Evolutionary conservation across 2,888 invertebrate species (phyloP), one percentile per base, ranked within the genome.

Genomic region (Drosophila quinaria): DNA sequence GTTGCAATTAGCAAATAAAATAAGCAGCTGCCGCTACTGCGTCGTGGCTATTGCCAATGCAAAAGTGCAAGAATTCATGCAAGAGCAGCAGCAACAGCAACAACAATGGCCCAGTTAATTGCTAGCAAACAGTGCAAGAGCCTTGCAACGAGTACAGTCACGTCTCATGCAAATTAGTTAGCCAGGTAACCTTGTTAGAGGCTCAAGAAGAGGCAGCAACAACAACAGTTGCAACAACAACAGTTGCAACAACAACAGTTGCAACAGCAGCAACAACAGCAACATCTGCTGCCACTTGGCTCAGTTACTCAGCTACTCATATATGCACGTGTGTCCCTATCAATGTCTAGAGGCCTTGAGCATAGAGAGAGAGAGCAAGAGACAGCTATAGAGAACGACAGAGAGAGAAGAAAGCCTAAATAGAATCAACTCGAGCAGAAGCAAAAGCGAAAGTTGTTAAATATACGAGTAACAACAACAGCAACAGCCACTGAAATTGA

Each of bases 1-100:
- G 87, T 84, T 89, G 89, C 84, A 84, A 84, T 84, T 84, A 84
- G 84, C 89, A 84, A 89, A 84, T 84, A 84, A 89, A 84, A 84
- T 84, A 84, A 87, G 89, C 84, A 86, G 84, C 78, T 71, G 60
- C 46, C 47, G 75, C 71, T 72, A 67, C 22, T 22, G 22, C 22
- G 22, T 22, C 62, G 77, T 75, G 58, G 68, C 68, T 56, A 75
- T 75, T 78, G 71, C 70, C 81, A 70, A 68, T 66, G 71, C 49
- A 22, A 68, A 70, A 72, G 69, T 70, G 69, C 79, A 71, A 74
- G 64, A 81, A 70, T 67, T 71, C 55, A 13, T 50, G 35, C 56
- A 49, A 49, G 46, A 47, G 25, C 62, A 56, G 4, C 54, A 58
- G 5, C 62, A 54, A 3, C 42, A 19, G 9, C 74, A 80, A 60